Percentiles rank a stretch among this genome's conserved stretches.
Conservation (phyloP, 1,140 invertebrate species). For the Solen grandis region DNA sequence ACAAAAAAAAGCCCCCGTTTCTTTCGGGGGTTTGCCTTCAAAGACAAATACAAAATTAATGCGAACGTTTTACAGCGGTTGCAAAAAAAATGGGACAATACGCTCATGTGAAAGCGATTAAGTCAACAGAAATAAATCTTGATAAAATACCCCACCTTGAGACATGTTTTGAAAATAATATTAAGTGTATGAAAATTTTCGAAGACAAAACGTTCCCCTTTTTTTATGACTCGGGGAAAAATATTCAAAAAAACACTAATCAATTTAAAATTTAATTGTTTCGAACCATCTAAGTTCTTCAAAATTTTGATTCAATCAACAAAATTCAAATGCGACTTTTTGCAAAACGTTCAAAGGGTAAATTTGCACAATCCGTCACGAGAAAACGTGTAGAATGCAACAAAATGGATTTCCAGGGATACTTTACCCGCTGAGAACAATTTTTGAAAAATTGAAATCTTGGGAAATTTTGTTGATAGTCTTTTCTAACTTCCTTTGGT, state of each 20-base stretch:
- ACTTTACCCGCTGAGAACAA: background rate
- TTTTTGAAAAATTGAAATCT: background rate
- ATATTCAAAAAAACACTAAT: background rate
- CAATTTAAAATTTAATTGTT: conserved; percentile 2
- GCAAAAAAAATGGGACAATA: too few species aligned
- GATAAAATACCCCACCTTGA: too few species aligned
- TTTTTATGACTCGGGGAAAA: background rate
- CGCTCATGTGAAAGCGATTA: too few species aligned
- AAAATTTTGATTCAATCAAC: too few species aligned
- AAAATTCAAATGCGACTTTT: conserved; percentile 6
- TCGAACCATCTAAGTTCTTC: background rate
- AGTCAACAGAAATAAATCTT: too few species aligned
- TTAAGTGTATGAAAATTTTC: too few species aligned
- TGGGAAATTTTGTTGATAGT: background rate
- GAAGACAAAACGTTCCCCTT: background rate
- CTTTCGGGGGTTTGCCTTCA: too few species aligned
- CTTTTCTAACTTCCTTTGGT: background rate
- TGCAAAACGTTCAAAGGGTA: background rate
- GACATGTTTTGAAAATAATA: too few species aligned
- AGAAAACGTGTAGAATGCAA: conserved; percentile 1
- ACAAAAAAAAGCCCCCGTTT: too few species aligned
- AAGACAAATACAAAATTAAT: too few species aligned
- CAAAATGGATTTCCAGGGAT: background rate
- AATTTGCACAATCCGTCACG: background rate
- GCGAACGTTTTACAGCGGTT: too few species aligned